Base-by-base conservation (phyloP, 2,888 invertebrate species). In the Patella depressa region DNA sequence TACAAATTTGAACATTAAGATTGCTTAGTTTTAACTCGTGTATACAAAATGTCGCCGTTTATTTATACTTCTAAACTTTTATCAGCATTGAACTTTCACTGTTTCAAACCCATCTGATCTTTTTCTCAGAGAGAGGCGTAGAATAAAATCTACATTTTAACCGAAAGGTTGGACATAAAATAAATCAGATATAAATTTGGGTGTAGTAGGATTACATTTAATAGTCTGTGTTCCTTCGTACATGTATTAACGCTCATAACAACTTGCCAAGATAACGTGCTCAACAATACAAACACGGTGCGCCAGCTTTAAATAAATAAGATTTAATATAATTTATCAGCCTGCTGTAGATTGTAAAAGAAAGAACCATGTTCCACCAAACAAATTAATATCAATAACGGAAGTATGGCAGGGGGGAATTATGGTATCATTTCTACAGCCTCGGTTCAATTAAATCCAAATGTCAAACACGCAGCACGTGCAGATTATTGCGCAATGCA, bases 401-500 rank as follows among this genome's bases (percentile, higher is more conserved):
- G 65, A 65, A 65, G 65, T 12, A 65, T 24, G 65, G 24, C 65
- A 65, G 65, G 11, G 24, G 65, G 65, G 65, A 65, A 65, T 65
- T 65, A 24, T 65, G 65, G 65, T 19, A 24, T 24, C 9, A 24
- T 65, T 19, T 65, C 14, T 14, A 19, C 65, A 65, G 65, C 65
- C 24, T 65, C 19, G 24, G 19, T 65, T 65, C 24, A 24, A 65
- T 65, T 65, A 65, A 19, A 65, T 24, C 65, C 65, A 65, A 65
- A 65, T 65, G 65, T 65, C 65, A 65, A 65, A 65, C 65, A 65
- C 24, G 19, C 19, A 65, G 65, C 65, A 65, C 65, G 65, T 65
- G 65, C 65, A 65, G 24, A 24, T 65, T 12, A 24, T 65, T 19
- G 19, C 7, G 5, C 19, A 65, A 65, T 65, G 7, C 65, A 65